Evolutionary conservation across 2,797 vertebrate species (phyloP).

Genomic region (Acanthurus lineatus): DNA sequence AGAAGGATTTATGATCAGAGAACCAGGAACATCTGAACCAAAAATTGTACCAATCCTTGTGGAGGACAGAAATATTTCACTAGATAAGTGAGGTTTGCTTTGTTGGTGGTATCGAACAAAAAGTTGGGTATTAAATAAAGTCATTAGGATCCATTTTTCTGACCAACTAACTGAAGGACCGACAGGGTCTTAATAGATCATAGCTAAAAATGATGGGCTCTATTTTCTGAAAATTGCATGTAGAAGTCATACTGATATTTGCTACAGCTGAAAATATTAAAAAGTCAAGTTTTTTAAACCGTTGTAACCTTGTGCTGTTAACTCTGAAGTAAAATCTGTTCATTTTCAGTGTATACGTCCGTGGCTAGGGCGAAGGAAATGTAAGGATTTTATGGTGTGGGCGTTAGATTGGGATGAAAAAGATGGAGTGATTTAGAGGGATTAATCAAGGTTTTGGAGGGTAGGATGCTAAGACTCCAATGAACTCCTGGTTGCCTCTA

Average conservation of each 20-base stretch:
- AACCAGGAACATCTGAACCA: neutral
- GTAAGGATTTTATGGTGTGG: slow-evolving; percentile 24
- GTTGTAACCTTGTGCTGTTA: slow-evolving; percentile 4
- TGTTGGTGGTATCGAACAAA: neutral
- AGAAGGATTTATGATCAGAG: neutral
- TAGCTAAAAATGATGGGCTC: neutral
- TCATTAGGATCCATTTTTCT: neutral
- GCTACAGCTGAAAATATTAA: neutral
- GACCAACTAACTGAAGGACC: neutral
- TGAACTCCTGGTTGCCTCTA: slow-evolving; percentile 68
- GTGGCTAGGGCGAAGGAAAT: slow-evolving; percentile 8
- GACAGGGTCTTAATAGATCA: fast-evolving
- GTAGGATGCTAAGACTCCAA: slow-evolving; percentile 27
- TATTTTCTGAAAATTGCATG: slow-evolving; percentile 4
- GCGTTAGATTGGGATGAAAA: slow-evolving; percentile 35
- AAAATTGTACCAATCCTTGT: neutral
- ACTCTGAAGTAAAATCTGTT: slow-evolving; percentile 32
- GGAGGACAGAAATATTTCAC: neutral
- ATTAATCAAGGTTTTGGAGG: slow-evolving; percentile 60
- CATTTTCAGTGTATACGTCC: slow-evolving; percentile 21
- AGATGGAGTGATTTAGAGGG: slow-evolving; percentile 52
- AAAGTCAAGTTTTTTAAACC: neutral
- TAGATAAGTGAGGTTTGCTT: no score
- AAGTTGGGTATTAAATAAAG: neutral
- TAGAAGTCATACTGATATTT: neutral